phyloP scores from a whole-genome alignment of 64 coral and sea anemone species.

The Actinia tenebrosa region DNA sequence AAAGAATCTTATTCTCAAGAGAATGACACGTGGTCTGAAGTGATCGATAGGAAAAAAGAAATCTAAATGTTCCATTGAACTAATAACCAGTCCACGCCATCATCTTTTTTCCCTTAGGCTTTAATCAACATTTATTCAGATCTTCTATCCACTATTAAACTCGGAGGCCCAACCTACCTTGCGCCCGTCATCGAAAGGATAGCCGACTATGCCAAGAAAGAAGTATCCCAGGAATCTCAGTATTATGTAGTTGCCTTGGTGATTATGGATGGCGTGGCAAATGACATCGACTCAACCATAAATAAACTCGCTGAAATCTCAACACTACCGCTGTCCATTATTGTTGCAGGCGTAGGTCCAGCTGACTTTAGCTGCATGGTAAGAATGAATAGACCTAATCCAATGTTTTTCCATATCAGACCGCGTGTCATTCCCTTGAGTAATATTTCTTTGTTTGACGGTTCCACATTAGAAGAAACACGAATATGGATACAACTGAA shows the following conservation, averaged over 20 bases:
- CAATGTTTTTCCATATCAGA: too few species aligned
- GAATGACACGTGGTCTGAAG: too few species aligned
- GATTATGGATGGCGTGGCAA: conserved; percentile 81
- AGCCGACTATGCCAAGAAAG: conserved; percentile 56
- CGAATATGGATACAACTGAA: too few species aligned
- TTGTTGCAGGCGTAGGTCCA: conserved; percentile 81
- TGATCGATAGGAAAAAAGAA: too few species aligned
- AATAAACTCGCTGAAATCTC: conserved; percentile 40
- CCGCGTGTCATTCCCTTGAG: too few species aligned
- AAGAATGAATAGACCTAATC: neutral
- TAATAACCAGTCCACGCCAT: too few species aligned
- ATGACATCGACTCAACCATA: conserved; percentile 69
- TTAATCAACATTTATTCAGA: conserved; percentile 49
- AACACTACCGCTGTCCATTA: conserved; percentile 70
- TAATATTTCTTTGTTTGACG: neutral
- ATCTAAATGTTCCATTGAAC: too few species aligned
- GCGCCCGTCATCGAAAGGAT: conserved; percentile 71
- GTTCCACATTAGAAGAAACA: too few species aligned
- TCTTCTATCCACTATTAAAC: conserved; percentile 45
- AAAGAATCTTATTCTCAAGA: too few species aligned
- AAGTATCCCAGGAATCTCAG: conserved; percentile 49
- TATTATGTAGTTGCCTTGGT: conserved; percentile 75
- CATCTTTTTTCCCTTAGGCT: neutral
- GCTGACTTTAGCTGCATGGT: conserved; percentile 87
- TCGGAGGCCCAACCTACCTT: conserved; percentile 85